Evolutionary conservation across 2,113 vertebrate species (phyloP).

Genomic region (Poecilia latipinna): DNA sequence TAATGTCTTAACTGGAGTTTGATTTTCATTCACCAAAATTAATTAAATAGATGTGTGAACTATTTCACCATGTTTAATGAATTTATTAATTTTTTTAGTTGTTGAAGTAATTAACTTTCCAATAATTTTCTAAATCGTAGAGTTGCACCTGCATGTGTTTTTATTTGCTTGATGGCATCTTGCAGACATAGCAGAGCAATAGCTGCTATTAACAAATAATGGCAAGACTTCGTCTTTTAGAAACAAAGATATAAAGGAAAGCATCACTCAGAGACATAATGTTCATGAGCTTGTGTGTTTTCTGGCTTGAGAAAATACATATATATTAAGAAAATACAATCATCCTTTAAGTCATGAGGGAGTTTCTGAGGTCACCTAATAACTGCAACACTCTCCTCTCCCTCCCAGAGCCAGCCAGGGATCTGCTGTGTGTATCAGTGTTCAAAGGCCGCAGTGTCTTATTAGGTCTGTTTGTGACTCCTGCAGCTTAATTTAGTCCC

Average conservation of each 20-base stretch:
- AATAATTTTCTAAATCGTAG: no score
- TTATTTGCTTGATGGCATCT: conserved; percentile 29
- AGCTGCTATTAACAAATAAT: conserved; percentile 57
- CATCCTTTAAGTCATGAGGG: conserved; percentile 9
- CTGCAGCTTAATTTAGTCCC: conserved; percentile 60
- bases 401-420: not conserved
- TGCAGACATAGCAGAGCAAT: conserved; percentile 55
- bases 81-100: no score
- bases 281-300: conserved; percentile 15
- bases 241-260: conserved; percentile 50
- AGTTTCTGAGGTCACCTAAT: conserved; percentile 18
- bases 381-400: not conserved
- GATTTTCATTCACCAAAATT: no score
- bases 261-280: conserved; percentile 25
- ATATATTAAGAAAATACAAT: conserved; percentile 20
- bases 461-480: conserved; percentile 62
- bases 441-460: conserved; percentile 32
- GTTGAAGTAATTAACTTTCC: no score
- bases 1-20: not conserved
- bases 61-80: no score
- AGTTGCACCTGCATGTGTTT: not conserved
- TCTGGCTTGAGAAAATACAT: conserved; percentile 10
- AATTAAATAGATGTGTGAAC: no score
- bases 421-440: conserved; percentile 6
- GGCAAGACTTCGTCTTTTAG: conserved; percentile 48